Evolutionary conservation across 2,797 vertebrate genomes (phyloP).

Genomic region (Odontamblyopus rebecca): DNA sequence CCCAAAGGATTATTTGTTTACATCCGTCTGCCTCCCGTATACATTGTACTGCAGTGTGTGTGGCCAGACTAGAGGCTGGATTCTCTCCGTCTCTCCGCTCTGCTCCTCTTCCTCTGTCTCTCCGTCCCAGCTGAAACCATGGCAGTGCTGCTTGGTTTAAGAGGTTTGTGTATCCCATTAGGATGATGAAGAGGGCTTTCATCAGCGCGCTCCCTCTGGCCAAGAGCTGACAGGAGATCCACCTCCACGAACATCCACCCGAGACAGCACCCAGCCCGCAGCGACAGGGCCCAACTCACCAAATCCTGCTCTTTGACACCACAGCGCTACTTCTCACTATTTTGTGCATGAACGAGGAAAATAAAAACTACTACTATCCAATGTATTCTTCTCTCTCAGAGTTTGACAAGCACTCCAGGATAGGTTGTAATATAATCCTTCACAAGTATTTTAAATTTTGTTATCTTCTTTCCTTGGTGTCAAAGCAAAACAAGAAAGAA

Average conservation of each 20-base stretch:
- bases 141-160: conserved; percentile 71
- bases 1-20: conserved; percentile 49
- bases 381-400: background rate
- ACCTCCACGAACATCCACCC: conserved; percentile 76
- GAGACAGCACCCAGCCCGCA: conserved; percentile 66
- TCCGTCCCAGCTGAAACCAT: conserved; percentile 57
- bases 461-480: background rate
- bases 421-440: background rate
- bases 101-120: conserved; percentile 21
- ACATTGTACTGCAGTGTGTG: conserved; percentile 40
- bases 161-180: conserved; percentile 82
- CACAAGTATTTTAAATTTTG: background rate
- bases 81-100: conserved; percentile 14
- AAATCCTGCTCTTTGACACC: conserved; percentile 19
- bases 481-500: background rate
- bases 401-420: background rate
- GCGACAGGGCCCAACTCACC: conserved; percentile 47
- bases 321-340: conserved; percentile 46
- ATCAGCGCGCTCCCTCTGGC: conserved; percentile 77
- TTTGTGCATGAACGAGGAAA: conserved; percentile 27
- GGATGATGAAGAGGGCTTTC: conserved; percentile 84
- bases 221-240: conserved; percentile 78
- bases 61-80: conserved; percentile 17
- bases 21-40: conserved; percentile 47
- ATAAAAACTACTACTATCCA: conserved; percentile 9